These are phyloP conservation scores for Criorhina ranunculi DNA, from an alignment of 2,888 invertebrate species.

Conservation along the genomic window DNA sequence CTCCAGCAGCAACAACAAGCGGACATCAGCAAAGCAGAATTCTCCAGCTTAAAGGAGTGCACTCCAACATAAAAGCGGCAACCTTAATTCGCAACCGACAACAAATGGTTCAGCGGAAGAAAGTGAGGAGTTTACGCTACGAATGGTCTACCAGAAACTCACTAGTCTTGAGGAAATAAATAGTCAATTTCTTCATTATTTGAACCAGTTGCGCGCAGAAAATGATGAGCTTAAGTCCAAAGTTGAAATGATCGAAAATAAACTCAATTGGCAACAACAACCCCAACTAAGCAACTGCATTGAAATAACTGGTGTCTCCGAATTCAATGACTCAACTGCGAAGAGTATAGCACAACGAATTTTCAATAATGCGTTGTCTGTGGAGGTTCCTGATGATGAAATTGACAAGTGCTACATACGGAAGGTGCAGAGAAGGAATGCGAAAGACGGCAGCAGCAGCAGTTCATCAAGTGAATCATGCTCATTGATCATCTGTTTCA, in stretches of 20 bases:
- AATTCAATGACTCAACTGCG: no score
- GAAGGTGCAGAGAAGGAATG: not conserved
- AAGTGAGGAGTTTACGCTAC: slow-evolving; percentile 2
- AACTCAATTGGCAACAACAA: no score
- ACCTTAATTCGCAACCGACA: not conserved
- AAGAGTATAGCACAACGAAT: no score
- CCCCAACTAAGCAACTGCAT: no score
- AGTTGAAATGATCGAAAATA: not conserved
- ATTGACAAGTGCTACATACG: slow-evolving; percentile 7
- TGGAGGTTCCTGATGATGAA: no score
- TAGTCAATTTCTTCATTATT: not conserved
- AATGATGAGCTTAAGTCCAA: not conserved
- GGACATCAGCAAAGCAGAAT: not conserved
- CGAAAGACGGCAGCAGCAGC: not conserved
- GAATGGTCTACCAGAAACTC: slow-evolving; percentile 20
- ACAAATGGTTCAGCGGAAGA: not conserved
- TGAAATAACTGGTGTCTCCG: no score
- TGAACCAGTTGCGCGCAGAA: not conserved
- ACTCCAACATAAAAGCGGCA: not conserved
- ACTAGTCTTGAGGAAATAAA: slow-evolving; percentile 8
- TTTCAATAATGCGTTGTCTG: no score
- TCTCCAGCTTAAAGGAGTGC: not conserved
- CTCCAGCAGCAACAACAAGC: not conserved
- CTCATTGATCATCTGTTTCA: not conserved
- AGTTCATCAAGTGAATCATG: not conserved